These are phyloP conservation scores for Oscheius sp. DNA, from an alignment of 2,888 invertebrate genomes.

Conservation along the genomic window DNA sequence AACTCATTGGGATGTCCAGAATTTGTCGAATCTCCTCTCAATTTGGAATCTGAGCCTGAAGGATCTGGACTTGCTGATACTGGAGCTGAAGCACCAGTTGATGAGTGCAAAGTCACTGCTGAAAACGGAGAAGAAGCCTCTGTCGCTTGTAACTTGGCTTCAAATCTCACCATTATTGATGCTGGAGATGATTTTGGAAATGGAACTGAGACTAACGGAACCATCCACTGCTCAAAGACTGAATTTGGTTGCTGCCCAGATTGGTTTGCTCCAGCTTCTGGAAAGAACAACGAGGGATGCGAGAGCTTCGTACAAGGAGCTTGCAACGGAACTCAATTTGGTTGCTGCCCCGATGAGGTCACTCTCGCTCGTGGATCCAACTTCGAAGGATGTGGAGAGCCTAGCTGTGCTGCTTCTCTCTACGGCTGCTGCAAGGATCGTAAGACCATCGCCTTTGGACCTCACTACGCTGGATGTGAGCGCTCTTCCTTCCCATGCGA, in stretches of 20 bases:
- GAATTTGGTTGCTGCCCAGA: conserved; percentile 71
- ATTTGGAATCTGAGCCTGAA: conserved; percentile 32
- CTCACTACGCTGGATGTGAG: conserved; percentile 70
- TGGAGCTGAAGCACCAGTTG: conserved; percentile 36
- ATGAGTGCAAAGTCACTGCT: conserved; percentile 49
- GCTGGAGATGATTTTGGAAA: conserved; percentile 28
- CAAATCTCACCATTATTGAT: conserved; percentile 45
- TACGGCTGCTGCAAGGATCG: conserved; percentile 74
- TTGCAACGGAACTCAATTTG: conserved; percentile 76
- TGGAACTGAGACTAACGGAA: conserved; percentile 38
- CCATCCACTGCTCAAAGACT: conserved; percentile 68
- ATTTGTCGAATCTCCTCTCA: conserved; percentile 47
- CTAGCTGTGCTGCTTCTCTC: conserved; percentile 68
- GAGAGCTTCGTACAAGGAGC: conserved; percentile 62
- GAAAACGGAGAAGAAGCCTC: conserved; percentile 55
- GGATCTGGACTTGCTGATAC: conserved; percentile 33
- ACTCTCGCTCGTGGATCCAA: conserved; percentile 82
- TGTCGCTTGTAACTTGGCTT: conserved; percentile 49
- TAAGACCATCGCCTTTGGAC: conserved; percentile 71
- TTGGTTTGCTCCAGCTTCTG: conserved; percentile 69
- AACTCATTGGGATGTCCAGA: conserved; percentile 54
- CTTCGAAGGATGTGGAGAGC: conserved; percentile 80
- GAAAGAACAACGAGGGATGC: conserved; percentile 66
- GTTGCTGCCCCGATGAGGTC: conserved; percentile 91
- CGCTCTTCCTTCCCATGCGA: conserved; percentile 71